These are phyloP conservation scores for Agrotis segetum DNA, from an alignment of 2,888 invertebrate species.

Conservation along the genomic window DNA sequence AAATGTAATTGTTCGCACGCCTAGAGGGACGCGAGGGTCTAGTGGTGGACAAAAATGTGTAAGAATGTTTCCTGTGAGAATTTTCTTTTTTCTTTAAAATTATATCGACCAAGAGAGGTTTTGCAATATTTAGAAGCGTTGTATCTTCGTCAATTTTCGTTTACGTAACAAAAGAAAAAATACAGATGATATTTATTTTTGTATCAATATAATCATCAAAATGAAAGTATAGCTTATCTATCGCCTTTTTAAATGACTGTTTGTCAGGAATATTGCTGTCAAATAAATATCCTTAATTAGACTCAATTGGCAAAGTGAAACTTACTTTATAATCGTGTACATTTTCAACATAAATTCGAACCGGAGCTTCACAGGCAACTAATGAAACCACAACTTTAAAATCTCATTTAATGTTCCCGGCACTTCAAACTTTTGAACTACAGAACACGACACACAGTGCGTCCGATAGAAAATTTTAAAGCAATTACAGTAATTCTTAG, in stretches of 20 bases:
- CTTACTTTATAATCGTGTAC: neutral
- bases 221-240: no score
- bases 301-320: neutral
- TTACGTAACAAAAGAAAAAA: no score
- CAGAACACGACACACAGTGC: conserved; percentile 51
- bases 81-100: neutral
- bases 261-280: no score
- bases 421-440: conserved; percentile 49
- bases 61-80: neutral
- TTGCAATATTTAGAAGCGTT: no score
- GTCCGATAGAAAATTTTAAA: conserved; percentile 67
- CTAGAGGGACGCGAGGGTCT: conserved; percentile 8
- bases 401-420: conserved; percentile 49
- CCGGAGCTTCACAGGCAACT: conserved; percentile 5
- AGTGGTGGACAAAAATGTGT: conserved; percentile 11
- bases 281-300: neutral
- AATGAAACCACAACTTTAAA: conserved; percentile 48
- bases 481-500: conserved; percentile 70
- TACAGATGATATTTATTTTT: no score
- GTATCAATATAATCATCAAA: no score
- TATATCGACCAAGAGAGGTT: neutral
- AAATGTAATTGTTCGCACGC: conserved; percentile 46
- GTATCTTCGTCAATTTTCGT: no score
- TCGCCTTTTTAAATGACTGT: no score
- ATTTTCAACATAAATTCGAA: conserved; percentile 4